Base-by-base conservation (phyloP, 35 echinoderm and acorn worm genomes). In the Antedon bifida region DNA sequence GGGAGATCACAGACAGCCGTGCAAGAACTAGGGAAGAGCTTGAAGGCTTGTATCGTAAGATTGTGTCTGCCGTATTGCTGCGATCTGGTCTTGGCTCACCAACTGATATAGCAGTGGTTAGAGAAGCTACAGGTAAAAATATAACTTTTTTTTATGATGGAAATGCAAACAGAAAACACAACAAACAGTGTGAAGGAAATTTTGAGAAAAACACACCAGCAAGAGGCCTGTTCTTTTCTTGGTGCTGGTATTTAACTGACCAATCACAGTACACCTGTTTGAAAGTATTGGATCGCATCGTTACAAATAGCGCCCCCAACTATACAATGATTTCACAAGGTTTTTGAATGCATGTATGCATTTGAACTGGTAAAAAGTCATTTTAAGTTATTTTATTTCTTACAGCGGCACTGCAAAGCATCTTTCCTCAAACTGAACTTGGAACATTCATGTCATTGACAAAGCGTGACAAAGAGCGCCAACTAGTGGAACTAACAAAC, bases 91-190 rank as follows among this genome's bases (percentile, higher is more conserved):
- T 99, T 2, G 95, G 95, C 0, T 99, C 95, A 77, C 95, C 95
- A 2, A 99, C 95, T n/a, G 95, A 99, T 89, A 99, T 97, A 79
- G 95, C 95, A n/a, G 95, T 99, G 3, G 95, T 99, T 76, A 92
- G 95, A 64, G 95, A 99, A 85, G 95, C 95, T 30, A 99, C 95
- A 78, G 95, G 95, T 99, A 88, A 83, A 36, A 1, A 75, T 26
- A 74, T 30, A 35, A 29, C 29, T 19, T 74, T 28, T 23, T 23
- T 21, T 84, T 21, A 33, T 30, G 12, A 13, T 30, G 29, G 29
- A 16, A 77, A n/a, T 77, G 10, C 23, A 32, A 79, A 10, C n/a
- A n/a, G n/a, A 4, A 14, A 7, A 42, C 38, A 42, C 4, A 42
- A 42, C 14, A 7, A 42, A 42, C 38, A 42, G 4, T 42, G 38